Percentiles rank a stretch among this genome's conserved stretches.
Conservation (phyloP, 2,797 vertebrate genomes). For the Bovichtus variegatus region DNA sequence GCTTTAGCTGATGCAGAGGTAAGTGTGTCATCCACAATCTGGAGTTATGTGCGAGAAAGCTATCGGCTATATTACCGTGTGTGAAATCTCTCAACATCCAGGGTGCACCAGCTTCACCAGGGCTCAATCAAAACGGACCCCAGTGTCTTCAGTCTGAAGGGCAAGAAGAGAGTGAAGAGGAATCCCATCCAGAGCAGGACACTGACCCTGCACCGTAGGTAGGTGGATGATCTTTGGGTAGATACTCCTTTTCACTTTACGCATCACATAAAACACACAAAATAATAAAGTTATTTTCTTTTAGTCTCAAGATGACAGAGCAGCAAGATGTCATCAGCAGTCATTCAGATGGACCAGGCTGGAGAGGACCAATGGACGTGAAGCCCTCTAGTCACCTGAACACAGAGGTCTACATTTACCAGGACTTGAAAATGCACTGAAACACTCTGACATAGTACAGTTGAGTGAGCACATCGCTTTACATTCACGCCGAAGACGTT, state of each 20-base stretch:
- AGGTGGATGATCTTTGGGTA: background rate
- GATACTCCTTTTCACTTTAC: background rate
- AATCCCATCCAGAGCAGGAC: slow-evolving; percentile 48
- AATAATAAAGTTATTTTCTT: background rate
- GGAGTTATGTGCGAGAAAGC: background rate
- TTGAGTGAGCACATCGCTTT: background rate
- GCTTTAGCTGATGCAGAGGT: background rate
- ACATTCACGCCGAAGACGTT: background rate
- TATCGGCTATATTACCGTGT: background rate
- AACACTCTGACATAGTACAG: background rate
- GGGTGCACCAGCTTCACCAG: background rate
- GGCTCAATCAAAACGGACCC: background rate
- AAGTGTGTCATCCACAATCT: background rate
- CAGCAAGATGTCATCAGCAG: background rate
- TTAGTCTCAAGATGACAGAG: background rate
- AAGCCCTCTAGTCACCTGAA: background rate
- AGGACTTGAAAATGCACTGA: background rate
- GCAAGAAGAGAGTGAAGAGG: background rate
- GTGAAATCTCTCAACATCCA: slow-evolving; percentile 15
- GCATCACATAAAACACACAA: background rate
- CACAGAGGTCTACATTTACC: background rate
- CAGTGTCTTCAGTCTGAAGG: background rate
- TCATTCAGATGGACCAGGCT: background rate
- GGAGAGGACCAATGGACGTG: background rate
- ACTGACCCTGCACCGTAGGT: slow-evolving; percentile 37